Conservation (phyloP, 2,797 vertebrate genomes). For the Merluccius polli region DNA sequence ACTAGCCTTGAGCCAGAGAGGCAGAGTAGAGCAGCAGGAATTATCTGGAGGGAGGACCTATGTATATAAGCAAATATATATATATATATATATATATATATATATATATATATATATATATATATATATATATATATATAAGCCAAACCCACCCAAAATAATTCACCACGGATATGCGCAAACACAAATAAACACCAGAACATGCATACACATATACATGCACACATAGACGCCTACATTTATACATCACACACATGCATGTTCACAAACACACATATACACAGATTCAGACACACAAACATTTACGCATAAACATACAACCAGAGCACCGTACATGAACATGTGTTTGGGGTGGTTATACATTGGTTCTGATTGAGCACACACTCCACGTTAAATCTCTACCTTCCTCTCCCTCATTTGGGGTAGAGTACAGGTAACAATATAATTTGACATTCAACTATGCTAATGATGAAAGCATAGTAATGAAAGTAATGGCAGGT, state of each 20-base stretch:
- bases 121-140: conserved; percentile 10
- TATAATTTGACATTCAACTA: not conserved
- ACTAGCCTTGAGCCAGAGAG: conserved; percentile 9
- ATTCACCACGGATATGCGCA: not conserved
- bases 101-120: too few species aligned
- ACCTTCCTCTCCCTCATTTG: not conserved
- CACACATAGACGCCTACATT: too few species aligned
- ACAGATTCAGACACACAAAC: conserved; percentile 2
- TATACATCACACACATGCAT: not conserved
- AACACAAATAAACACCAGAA: not conserved
- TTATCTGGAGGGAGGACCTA: conserved; percentile 18
- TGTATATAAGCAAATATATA: conserved; percentile 18
- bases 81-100: too few species aligned
- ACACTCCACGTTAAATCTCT: not conserved
- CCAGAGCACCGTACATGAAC: too few species aligned
- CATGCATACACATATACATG: not conserved
- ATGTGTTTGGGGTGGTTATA: too few species aligned
- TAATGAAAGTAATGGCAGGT: not conserved
- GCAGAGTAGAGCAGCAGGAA: conserved; percentile 6
- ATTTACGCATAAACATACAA: not conserved
- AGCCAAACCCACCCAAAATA: not conserved
- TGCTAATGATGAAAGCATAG: not conserved
- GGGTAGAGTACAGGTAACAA: not conserved
- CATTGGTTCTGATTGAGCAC: not conserved
- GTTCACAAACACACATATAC: not conserved